phyloP scores from a whole-genome alignment of 2,113 vertebrate genomes.

The Seriola quinqueradiata region DNA sequence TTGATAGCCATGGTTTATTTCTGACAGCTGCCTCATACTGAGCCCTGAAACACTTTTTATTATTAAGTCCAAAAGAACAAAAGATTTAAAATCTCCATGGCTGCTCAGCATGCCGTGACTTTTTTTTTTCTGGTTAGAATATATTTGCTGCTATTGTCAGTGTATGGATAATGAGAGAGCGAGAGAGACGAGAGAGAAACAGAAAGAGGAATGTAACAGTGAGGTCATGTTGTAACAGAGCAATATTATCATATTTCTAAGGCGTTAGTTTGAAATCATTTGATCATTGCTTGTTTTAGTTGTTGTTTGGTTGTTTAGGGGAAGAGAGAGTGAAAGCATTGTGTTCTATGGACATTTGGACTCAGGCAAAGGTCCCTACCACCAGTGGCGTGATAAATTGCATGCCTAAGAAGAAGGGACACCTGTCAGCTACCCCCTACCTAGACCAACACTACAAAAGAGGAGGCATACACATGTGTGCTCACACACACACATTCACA shows the following conservation, averaged over 20 bases:
- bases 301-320: constrained; percentile 31
- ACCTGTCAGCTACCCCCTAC: constrained; percentile 76
- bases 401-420: constrained; percentile 81
- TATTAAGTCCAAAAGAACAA: constrained; percentile 70
- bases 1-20: constrained; percentile 78
- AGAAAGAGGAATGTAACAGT: not conserved
- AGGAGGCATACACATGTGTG: constrained; percentile 45
- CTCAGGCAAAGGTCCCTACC: constrained; percentile 69
- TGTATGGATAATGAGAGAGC: constrained; percentile 41
- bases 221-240: constrained; percentile 3
- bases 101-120: constrained; percentile 65
- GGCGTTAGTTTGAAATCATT: constrained; percentile 31
- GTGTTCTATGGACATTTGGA: constrained; percentile 56
- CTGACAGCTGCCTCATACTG: constrained; percentile 72
- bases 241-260: constrained; percentile 11
- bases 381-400: constrained; percentile 84
- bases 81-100: constrained; percentile 71
- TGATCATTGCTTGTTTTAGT: constrained; percentile 23
- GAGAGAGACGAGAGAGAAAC: constrained; percentile 6
- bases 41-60: constrained; percentile 69
- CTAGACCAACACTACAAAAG: constrained; percentile 49
- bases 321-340: constrained; percentile 22
- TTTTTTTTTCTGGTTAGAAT: constrained; percentile 47
- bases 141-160: constrained; percentile 49
- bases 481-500: constrained; percentile 15